phyloP scores from a whole-genome alignment of 1,140 invertebrate species.

The Penaeus indicus region DNA sequence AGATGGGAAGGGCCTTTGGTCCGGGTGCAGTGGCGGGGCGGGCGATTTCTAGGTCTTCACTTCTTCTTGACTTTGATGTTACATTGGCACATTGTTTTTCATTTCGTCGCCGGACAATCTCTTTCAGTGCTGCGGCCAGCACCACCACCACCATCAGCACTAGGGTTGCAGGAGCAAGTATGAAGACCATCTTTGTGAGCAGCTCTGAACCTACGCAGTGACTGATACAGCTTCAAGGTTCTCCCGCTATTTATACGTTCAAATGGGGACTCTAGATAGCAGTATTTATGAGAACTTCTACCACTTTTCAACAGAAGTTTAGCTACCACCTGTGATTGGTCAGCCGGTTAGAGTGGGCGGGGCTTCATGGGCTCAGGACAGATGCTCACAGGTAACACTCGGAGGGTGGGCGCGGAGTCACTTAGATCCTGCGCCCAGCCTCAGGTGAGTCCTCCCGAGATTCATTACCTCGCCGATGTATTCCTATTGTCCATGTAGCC shows the following conservation, averaged over 20 bases:
- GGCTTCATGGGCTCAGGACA: constrained; percentile 1
- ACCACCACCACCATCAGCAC: constrained; percentile 47
- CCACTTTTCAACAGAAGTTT: neutral
- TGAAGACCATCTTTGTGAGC: constrained; percentile 54
- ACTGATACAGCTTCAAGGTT: constrained; percentile 28
- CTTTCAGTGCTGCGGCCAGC: constrained; percentile 43
- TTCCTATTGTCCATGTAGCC: too few relatives aligned
- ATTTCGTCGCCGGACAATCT: constrained; percentile 40
- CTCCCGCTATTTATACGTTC: constrained; percentile 54
- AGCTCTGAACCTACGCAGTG: constrained; percentile 55
- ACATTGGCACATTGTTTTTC: constrained; percentile 40
- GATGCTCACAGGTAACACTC: constrained; percentile 28
- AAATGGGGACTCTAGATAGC: neutral
- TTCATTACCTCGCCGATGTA: too few relatives aligned
- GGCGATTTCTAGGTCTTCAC: constrained; percentile 60
- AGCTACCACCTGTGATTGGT: constrained; percentile 26
- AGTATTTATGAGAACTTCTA: neutral
- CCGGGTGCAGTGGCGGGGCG: constrained; percentile 69
- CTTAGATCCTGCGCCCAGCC: constrained; percentile 45
- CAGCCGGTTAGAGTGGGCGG: neutral
- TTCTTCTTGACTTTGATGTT: constrained; percentile 17
- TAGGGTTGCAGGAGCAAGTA: constrained; percentile 41
- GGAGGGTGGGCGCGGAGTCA: constrained; percentile 32
- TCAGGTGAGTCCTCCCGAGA: constrained; percentile 42
- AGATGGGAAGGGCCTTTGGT: constrained; percentile 76